Evolutionary conservation across 2,113 vertebrate genomes (phyloP).

Genomic region (Sminthopsis crassicaudata): DNA sequence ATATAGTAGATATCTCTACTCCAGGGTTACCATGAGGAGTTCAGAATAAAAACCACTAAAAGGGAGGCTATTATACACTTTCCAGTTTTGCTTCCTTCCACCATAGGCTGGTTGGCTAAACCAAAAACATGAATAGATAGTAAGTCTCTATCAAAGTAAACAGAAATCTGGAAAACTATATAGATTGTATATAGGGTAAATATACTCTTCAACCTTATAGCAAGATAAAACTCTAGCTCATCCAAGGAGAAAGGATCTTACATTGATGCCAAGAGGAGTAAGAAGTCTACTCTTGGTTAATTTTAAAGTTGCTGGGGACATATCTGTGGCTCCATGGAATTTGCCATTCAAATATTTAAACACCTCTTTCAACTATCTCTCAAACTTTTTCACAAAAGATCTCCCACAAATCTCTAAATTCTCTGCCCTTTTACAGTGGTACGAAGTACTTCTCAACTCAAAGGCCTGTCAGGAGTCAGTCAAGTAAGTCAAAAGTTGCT

Average conservation of each 20-base stretch:
- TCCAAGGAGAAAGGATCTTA: background rate
- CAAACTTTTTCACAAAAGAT: background rate
- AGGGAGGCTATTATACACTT: background rate
- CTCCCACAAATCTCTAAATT: background rate
- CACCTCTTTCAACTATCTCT: background rate
- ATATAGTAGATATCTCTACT: background rate
- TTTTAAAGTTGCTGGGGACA: background rate
- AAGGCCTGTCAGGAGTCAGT: background rate
- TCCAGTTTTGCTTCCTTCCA: background rate
- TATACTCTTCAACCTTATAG: background rate
- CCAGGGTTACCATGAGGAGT: background rate
- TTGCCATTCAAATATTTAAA: background rate
- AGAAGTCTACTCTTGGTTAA: background rate
- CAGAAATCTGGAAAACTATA: background rate
- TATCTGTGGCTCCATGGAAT: background rate
- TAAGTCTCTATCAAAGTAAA: background rate
- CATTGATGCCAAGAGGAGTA: background rate
- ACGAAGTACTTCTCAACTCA: background rate
- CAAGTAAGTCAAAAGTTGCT: background rate
- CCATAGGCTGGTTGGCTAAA: background rate
- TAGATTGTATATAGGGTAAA: background rate
- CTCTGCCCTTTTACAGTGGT: background rate
- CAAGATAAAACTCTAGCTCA: background rate
- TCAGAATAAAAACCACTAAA: background rate
- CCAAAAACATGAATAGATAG: background rate